phyloP scores from a whole-genome alignment of 2,113 vertebrate genomes.

The Barbus barbus region DNA sequence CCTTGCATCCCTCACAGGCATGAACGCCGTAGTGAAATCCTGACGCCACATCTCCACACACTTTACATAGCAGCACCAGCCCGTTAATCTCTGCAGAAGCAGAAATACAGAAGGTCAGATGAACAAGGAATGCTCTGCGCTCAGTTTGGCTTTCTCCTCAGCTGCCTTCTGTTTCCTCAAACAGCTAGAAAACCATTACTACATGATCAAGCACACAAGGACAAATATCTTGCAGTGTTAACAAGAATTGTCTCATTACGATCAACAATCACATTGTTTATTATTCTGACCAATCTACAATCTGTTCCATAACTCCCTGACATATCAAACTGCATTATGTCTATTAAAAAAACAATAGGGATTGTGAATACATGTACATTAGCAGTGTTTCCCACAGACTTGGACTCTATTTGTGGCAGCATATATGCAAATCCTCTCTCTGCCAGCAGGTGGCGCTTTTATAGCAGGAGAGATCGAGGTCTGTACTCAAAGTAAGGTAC shows the following conservation, averaged over 20 bases:
- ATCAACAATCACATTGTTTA: neutral
- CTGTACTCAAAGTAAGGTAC: too few species aligned
- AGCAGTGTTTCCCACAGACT: too few species aligned
- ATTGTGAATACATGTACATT: neutral
- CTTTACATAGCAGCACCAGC: slow-evolving; percentile 96
- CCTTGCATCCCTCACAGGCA: slow-evolving; percentile 97
- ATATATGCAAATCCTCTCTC: too few species aligned
- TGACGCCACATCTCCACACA: slow-evolving; percentile 95
- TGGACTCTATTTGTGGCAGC: too few species aligned
- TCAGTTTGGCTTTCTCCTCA: neutral
- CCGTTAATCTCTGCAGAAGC: slow-evolving; percentile 87
- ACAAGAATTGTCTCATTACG: neutral
- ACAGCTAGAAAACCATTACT: slow-evolving; percentile 17
- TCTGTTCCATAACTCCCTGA: neutral
- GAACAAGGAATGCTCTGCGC: neutral
- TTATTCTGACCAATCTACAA: neutral
- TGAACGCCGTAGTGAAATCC: slow-evolving; percentile 98
- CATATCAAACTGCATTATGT: neutral
- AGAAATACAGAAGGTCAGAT: slow-evolving; percentile 40
- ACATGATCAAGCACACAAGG: neutral
- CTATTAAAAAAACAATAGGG: neutral
- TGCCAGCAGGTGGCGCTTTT: too few species aligned
- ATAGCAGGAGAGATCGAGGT: too few species aligned
- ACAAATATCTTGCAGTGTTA: neutral
- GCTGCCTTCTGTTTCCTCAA: neutral